Evolutionary conservation across 2,888 invertebrate genomes (phyloP), one percentile per base, ranked within the genome.

Genomic region (Horisme vitalbata): DNA sequence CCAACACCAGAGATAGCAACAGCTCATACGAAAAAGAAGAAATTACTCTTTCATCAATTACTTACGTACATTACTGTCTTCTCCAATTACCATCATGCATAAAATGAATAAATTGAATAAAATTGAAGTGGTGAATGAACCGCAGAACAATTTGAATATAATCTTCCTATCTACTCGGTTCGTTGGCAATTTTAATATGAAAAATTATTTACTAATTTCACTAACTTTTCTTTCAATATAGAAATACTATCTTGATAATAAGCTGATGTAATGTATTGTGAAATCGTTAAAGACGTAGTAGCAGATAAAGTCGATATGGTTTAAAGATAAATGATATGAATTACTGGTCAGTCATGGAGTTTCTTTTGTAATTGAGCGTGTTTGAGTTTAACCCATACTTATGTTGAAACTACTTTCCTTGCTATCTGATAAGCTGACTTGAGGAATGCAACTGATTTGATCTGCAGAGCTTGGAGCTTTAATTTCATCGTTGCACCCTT

Each of bases 251-350:
- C 37, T 3, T 7, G 20, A 31, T 44, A 45, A 35, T 34, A 35
- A 34, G 23, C 28, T 44, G 10, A 10, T 9, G 10, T 35, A 34
- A 46, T 47, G 32, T 32, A 44, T 35, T 26, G 49, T 49, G 49
- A 49, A 44, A 49, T 49, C 44, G 39, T 28, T 15, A 35, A 39
- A 34, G 28, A 49, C 34, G 45, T 28, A 28, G 32, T 33, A 32
- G 8, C 26, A 36, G 35, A 36, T 43, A 35, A 28, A 43, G 30
- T 28, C 35, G 26, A 37, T 38, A 33, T 28, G 33, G 28, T 28
- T 28, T 15, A 11, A 28, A 45, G 45, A 45, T 45, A 26, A 38
- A 33, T 38, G 37, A 45, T 18, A 18, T 6, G 18, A 18, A 18
- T 38, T 41, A 7, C 20, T 24, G 26, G 21, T 12, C 27, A 27